Conservation (phyloP, 1,140 invertebrate genomes). For the Aethina tumida region DNA sequence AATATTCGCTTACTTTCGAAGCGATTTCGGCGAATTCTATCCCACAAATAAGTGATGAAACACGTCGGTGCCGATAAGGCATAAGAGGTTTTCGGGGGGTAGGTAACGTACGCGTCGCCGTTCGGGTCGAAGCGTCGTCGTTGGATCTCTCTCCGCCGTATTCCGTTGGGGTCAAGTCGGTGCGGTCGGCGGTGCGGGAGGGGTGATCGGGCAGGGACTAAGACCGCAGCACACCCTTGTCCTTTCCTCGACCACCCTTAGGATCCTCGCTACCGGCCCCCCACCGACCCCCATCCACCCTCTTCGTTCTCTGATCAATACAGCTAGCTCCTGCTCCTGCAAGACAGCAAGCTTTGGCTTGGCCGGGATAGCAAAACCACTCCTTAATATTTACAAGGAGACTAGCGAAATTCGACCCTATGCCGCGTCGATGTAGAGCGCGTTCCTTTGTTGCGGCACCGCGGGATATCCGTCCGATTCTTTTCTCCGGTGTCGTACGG, state of each 20-base stretch:
- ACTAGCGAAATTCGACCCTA: conserved; percentile 26
- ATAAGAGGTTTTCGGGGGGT: no score
- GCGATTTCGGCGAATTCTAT: no score
- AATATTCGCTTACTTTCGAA: no score
- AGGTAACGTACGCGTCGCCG: no score
- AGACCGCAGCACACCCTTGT: conserved; percentile 35
- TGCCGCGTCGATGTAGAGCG: conserved; percentile 12
- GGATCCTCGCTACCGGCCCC: conserved; percentile 21
- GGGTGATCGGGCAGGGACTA: conserved; percentile 32
- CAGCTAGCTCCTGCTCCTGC: conserved; percentile 34
- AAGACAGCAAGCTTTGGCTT: conserved; percentile 33
- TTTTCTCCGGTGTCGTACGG: no score
- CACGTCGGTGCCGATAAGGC: no score
- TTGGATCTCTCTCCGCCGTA: no score
- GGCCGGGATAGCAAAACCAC: conserved; percentile 33
- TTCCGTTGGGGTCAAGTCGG: no score
- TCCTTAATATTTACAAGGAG: conserved; percentile 30
- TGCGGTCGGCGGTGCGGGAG: no score
- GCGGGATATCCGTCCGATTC: no score
- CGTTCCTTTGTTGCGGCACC: conserved; percentile 23
- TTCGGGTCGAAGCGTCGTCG: no score
- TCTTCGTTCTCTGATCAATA: conserved; percentile 30
- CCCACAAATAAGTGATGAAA: no score
- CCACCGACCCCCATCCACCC: conserved; percentile 20
- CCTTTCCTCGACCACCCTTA: conserved; percentile 35